These are phyloP conservation scores for Xyrauchen texanus DNA, from an alignment of 2,113 vertebrate genomes.

Conservation along the genomic window DNA sequence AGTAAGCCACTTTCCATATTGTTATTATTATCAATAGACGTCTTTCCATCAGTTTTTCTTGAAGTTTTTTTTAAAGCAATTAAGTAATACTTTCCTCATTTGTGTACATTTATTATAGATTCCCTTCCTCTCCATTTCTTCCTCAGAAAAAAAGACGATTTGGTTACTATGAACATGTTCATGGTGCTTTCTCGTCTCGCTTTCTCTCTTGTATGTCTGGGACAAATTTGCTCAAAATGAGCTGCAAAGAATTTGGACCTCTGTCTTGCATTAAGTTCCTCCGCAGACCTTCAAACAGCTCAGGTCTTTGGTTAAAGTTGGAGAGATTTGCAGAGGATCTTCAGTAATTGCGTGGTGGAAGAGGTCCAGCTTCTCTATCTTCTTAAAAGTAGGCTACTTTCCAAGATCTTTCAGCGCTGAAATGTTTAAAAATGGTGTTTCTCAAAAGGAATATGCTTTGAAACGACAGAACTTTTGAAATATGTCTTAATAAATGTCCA, in stretches of 20 bases:
- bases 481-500: constrained; percentile 19
- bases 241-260: constrained; percentile 51
- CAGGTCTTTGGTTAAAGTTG: constrained; percentile 56
- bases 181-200: neutral
- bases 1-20: neutral
- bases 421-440: constrained; percentile 31
- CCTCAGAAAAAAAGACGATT: too few relatives aligned
- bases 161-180: neutral
- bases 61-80: neutral
- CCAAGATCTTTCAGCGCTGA: constrained; percentile 36
- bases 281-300: constrained; percentile 62
- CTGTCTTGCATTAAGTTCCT: constrained; percentile 69
- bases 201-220: constrained; percentile 48
- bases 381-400: constrained; percentile 42
- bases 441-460: constrained; percentile 35
- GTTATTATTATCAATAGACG: neutral
- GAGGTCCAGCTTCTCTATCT: constrained; percentile 45
- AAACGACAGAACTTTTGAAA: constrained; percentile 22
- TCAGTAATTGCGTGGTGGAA: too few relatives aligned
- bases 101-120: neutral
- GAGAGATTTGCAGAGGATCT: constrained; percentile 47
- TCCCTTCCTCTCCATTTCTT: neutral
- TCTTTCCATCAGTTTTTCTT: neutral
- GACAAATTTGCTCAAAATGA: constrained; percentile 53
- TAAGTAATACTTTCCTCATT: neutral